These are phyloP conservation scores for Eremobia ochroleuca DNA, from an alignment of 2,888 invertebrate species.

Conservation along the genomic window DNA sequence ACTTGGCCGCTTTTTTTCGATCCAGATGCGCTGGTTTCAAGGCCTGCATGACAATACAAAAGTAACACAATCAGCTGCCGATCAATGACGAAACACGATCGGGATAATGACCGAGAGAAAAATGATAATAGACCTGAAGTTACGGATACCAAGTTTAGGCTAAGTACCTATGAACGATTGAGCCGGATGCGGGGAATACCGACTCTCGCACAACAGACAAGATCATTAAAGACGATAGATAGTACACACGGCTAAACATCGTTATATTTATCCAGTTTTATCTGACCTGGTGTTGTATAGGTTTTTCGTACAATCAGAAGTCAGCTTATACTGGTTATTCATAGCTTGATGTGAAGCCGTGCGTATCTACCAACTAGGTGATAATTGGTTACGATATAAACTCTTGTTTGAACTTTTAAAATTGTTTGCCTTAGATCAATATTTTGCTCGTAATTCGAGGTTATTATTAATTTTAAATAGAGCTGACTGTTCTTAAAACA, in stretches of 20 bases:
- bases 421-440: slow-evolving; percentile 39
- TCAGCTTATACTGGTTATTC: no score
- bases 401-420: slow-evolving; percentile 38
- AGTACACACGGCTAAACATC: no score
- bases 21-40: slow-evolving; percentile 28
- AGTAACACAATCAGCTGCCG: slow-evolving; percentile 33
- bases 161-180: slow-evolving; percentile 23
- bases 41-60: slow-evolving; percentile 55
- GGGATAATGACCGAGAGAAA: slow-evolving; percentile 47
- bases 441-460: slow-evolving; percentile 35
- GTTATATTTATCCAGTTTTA: no score
- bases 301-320: no score
- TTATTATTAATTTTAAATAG: neutral
- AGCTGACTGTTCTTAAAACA: neutral
- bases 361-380: neutral
- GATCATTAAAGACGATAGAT: slow-evolving; percentile 28
- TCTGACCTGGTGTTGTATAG: no score
- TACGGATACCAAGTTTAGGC: slow-evolving; percentile 61
- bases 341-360: no score
- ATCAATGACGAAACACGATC: slow-evolving; percentile 34
- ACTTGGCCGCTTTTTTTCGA: neutral
- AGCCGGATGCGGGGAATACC: slow-evolving; percentile 75
- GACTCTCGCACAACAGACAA: slow-evolving; percentile 20
- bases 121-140: slow-evolving; percentile 51
- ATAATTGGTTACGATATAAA: slow-evolving; percentile 31